Percentiles rank a stretch among this genome's conserved stretches.
Evolutionary conservation across 1,140 invertebrate species (phyloP).

Genomic region (Homalodisca vitripennis): DNA sequence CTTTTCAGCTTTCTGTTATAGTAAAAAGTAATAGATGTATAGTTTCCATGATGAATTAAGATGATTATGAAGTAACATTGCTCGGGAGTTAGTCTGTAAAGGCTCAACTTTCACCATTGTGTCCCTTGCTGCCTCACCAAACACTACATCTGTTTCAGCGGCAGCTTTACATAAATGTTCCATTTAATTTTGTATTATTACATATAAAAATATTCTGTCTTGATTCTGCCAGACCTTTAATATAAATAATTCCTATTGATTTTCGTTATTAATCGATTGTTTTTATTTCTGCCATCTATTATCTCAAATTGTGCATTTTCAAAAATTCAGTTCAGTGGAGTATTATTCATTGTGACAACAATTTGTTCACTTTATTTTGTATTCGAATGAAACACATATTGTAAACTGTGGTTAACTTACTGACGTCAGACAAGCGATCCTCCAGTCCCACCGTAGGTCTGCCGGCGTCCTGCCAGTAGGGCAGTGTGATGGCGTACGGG

Average conservation of each 20-base stretch:
- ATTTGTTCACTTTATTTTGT: not conserved
- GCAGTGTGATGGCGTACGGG: slow-evolving; percentile 59
- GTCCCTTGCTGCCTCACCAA: no score
- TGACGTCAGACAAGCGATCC: not conserved
- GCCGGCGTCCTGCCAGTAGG: slow-evolving; percentile 62
- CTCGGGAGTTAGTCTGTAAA: no score
- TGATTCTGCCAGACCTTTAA: no score
- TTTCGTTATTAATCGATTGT: not conserved
- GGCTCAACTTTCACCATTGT: no score
- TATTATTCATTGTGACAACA: not conserved
- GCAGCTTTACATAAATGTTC: no score
- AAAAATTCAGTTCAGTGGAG: not conserved
- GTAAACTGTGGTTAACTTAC: not conserved
- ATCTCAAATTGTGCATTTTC: not conserved
- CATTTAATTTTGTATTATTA: no score
- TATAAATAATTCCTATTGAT: not conserved
- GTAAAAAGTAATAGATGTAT: no score
- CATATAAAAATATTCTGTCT: no score
- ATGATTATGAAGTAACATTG: no score
- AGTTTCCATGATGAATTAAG: no score
- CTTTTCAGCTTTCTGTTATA: no score
- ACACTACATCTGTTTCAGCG: no score
- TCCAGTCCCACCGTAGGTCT: slow-evolving; percentile 47
- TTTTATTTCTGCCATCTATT: not conserved
- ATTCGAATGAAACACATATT: not conserved